Percentiles rank a stretch among this genome's conserved stretches.
phyloP scores from a whole-genome alignment of 2,113 vertebrate species.

The Poecilia latipinna region DNA sequence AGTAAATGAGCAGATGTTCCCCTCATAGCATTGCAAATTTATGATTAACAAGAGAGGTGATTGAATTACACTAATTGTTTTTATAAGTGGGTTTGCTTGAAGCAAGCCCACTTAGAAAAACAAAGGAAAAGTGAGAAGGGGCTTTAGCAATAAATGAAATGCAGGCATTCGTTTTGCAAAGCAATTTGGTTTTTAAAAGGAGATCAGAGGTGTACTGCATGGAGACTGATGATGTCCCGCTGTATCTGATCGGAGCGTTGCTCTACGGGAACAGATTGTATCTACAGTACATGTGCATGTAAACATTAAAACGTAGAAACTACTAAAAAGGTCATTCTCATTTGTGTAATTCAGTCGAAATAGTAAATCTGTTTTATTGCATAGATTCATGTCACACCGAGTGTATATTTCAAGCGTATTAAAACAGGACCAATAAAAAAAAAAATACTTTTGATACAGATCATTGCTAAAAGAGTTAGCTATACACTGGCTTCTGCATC shows the following conservation, averaged over 20 bases:
- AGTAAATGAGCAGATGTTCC: slow-evolving; percentile 44
- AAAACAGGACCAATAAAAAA: not conserved
- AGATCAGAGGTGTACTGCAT: slow-evolving; percentile 9
- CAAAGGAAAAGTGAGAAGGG: not conserved
- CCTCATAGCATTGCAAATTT: slow-evolving; percentile 69
- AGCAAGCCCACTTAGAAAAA: not conserved
- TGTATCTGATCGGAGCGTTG: slow-evolving; percentile 20
- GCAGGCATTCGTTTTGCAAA: slow-evolving; percentile 50
- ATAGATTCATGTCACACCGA: too few relatives aligned
- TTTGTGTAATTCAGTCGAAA: too few relatives aligned
- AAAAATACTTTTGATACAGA: not conserved
- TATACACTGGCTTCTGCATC: not conserved
- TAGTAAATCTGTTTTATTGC: too few relatives aligned
- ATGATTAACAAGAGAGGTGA: slow-evolving; percentile 77
- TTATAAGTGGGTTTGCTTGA: slow-evolving; percentile 71
- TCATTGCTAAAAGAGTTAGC: not conserved
- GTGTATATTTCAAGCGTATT: not conserved
- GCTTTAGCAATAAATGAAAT: slow-evolving; percentile 28
- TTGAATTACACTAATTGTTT: slow-evolving; percentile 77
- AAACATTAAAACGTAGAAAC: not conserved
- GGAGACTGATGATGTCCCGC: slow-evolving; percentile 26
- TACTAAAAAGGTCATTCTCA: too few relatives aligned
- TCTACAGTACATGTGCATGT: not conserved
- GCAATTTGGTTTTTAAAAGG: slow-evolving; percentile 55
- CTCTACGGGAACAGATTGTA: slow-evolving; percentile 18